Evolutionary conservation across 2,888 invertebrate genomes (phyloP).

Genomic region (Hypomecis punctinalis): DNA sequence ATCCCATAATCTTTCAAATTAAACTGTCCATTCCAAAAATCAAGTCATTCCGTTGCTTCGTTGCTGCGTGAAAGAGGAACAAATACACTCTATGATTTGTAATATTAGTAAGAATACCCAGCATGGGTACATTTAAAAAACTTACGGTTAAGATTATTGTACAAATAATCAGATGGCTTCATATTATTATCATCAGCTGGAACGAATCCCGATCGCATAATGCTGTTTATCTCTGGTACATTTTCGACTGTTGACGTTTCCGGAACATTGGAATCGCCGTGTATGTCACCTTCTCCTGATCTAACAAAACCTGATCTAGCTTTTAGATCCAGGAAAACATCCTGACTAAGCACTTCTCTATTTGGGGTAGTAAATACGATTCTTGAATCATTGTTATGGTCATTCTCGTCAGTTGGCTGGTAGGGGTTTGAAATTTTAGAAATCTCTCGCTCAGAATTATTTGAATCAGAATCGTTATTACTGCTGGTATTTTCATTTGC

Average conservation of each 20-base stretch:
- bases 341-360: conserved; percentile 6
- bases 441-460: not conserved
- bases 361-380: conserved; percentile 7
- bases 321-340: conserved; percentile 24
- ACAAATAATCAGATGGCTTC: not conserved
- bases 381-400: not conserved
- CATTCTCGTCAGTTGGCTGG: not conserved
- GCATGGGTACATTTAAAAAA: not conserved
- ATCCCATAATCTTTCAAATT: too few species aligned
- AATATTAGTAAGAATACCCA: too few species aligned
- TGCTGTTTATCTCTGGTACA: not conserved
- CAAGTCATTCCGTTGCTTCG: too few species aligned
- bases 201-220: conserved; percentile 10
- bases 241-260: not conserved
- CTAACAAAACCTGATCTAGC: conserved; percentile 16
- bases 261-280: not conserved
- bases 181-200: not conserved
- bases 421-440: not conserved
- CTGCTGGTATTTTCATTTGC: not conserved
- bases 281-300: not conserved
- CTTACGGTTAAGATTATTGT: conserved; percentile 9
- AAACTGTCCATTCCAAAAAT: too few species aligned
- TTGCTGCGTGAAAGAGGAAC: too few species aligned
- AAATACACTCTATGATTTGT: too few species aligned
- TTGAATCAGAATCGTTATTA: conserved; percentile 5